Conservation (phyloP, 2,797 vertebrate genomes). For the Tympanoctomys barrerae region DNA sequence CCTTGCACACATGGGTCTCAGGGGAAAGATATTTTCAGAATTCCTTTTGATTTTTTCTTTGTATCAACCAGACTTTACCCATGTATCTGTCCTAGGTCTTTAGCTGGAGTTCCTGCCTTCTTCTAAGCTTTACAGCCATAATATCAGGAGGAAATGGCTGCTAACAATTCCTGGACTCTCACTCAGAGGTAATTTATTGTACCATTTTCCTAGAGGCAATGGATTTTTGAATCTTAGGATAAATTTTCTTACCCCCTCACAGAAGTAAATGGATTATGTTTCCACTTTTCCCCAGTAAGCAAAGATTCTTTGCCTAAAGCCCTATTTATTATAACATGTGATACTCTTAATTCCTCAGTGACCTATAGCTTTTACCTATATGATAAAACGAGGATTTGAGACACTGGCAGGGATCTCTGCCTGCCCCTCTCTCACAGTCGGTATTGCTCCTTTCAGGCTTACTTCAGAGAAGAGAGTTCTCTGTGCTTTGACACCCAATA, state of each 20-base stretch:
- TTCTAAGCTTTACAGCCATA: neutral
- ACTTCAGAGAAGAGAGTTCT: neutral
- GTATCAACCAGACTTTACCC: neutral
- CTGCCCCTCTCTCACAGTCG: neutral
- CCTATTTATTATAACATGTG: neutral
- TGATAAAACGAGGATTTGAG: neutral
- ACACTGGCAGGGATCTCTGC: neutral
- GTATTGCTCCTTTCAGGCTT: neutral
- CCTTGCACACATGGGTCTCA: neutral
- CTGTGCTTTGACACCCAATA: neutral
- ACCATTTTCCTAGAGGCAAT: neutral
- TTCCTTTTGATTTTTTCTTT: no score
- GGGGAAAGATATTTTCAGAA: neutral
- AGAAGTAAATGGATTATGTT: neutral
- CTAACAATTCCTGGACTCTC: neutral
- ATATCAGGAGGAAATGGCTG: neutral
- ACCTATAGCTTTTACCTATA: neutral
- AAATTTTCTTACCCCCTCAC: neutral
- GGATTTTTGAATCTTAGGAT: neutral
- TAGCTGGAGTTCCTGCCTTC: neutral
- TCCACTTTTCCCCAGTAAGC: neutral
- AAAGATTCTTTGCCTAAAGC: neutral
- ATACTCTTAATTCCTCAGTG: neutral
- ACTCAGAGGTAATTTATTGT: neutral
- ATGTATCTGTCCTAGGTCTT: neutral